phyloP scores from a whole-genome alignment of 2,797 vertebrate species.

The Hoplostethus atlanticus region DNA sequence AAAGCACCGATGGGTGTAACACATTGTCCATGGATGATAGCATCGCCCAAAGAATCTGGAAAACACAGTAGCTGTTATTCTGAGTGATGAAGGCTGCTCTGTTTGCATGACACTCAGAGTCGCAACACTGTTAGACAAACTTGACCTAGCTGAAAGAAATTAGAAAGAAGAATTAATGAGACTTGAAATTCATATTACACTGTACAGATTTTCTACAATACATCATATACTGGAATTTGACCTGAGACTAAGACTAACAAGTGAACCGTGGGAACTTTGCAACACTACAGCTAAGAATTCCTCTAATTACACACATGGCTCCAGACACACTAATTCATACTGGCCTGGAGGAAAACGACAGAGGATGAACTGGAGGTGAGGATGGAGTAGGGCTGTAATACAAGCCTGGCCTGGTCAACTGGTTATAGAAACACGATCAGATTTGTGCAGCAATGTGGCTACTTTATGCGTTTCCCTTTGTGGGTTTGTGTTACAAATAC shows the following conservation, averaged over 20 bases:
- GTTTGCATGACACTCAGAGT: neutral
- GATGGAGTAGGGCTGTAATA: neutral
- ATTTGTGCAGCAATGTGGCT: too few species aligned
- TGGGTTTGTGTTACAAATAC: slow-evolving; percentile 16
- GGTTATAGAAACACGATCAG: too few species aligned
- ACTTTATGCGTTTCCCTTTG: slow-evolving; percentile 1
- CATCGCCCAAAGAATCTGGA: neutral
- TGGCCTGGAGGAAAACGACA: slow-evolving; percentile 17
- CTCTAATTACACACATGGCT: too few species aligned
- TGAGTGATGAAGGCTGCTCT: slow-evolving; percentile 24
- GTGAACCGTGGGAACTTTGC: too few species aligned
- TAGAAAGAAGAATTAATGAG: too few species aligned
- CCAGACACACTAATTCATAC: slow-evolving; percentile 20
- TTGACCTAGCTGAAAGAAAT: neutral
- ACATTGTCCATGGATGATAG: neutral
- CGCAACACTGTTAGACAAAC: neutral
- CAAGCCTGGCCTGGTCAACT: too few species aligned
- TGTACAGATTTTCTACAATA: neutral
- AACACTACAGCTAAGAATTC: too few species aligned
- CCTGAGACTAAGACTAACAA: too few species aligned
- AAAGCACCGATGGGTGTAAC: too few species aligned
- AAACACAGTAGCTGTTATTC: slow-evolving; percentile 6
- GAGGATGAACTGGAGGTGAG: neutral
- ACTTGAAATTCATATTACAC: neutral
- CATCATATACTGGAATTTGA: too few species aligned